Conservation (phyloP, 2,113 vertebrate species). For the Glaucidium brasilianum region DNA sequence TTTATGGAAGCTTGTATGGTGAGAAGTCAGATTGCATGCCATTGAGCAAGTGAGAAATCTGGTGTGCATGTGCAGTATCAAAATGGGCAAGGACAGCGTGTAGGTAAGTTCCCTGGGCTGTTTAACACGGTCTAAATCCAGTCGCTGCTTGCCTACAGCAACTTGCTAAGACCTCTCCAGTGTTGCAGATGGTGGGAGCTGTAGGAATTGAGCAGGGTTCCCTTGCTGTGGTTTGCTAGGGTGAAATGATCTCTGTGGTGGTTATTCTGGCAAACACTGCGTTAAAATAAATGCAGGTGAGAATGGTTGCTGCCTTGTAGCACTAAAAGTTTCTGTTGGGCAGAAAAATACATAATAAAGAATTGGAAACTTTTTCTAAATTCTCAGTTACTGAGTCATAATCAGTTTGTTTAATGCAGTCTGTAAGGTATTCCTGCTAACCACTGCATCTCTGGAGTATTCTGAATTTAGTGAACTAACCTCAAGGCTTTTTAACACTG, state of each 20-base stretch:
- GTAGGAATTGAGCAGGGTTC: neutral
- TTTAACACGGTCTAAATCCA: fast-evolving
- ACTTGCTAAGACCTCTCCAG: neutral
- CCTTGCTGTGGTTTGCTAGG: neutral
- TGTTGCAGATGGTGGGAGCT: neutral
- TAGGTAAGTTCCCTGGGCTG: neutral
- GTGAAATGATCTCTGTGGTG: neutral
- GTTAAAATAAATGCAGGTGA: neutral
- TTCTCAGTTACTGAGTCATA: neutral
- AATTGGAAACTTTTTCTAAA: neutral
- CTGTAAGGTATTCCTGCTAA: neutral
- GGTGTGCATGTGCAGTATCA: fast-evolving
- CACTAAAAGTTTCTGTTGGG: neutral
- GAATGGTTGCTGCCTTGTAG: neutral
- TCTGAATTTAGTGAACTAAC: neutral
- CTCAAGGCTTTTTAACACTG: neutral
- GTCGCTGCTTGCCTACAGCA: neutral
- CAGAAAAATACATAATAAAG: neutral
- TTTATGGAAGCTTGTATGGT: fast-evolving
- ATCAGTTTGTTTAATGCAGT: neutral
- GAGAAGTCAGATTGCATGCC: fast-evolving
- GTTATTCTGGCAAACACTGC: neutral
- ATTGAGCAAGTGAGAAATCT: neutral
- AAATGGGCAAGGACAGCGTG: fast-evolving
- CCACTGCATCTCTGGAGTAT: neutral